Percentiles rank a stretch among this genome's conserved stretches.
phyloP scores from a whole-genome alignment of 2,113 vertebrate genomes.

The Vanacampus margaritifer region DNA sequence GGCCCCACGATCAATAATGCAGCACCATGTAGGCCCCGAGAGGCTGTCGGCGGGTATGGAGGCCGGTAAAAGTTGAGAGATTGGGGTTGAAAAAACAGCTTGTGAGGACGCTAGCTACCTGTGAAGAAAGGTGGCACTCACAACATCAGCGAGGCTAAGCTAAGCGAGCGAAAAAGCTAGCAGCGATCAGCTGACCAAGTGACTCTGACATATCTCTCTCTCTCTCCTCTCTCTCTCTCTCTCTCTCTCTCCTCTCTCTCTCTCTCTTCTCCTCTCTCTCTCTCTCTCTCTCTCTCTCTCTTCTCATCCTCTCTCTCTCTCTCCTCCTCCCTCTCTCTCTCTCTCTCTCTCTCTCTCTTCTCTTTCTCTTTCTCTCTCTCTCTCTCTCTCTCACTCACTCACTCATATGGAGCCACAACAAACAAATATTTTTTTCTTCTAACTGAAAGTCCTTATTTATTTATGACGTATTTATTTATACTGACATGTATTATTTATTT shows the following conservation, averaged over 20 bases:
- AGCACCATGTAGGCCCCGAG: background rate
- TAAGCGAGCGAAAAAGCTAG: conserved; percentile 39
- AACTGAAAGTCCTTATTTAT: background rate
- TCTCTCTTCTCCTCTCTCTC: too few relatives aligned
- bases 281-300: too few relatives aligned
- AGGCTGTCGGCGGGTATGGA: background rate
- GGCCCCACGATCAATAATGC: background rate
- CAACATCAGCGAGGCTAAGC: background rate
- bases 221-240: too few relatives aligned
- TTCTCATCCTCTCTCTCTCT: too few relatives aligned
- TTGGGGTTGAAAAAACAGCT: background rate
- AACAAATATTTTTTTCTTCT: background rate
- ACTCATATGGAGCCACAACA: too few relatives aligned
- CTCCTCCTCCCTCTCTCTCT: too few relatives aligned
- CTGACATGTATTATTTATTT: background rate
- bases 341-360: too few relatives aligned
- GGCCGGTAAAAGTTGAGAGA: background rate
- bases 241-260: too few relatives aligned
- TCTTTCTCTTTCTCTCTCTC: too few relatives aligned
- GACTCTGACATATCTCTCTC: conserved; percentile 35
- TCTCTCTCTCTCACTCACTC: too few relatives aligned
- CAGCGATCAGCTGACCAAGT: conserved; percentile 66
- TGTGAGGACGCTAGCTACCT: conserved; percentile 34
- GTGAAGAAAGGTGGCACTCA: background rate
- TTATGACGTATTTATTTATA: background rate